Percentiles rank a stretch among this genome's conserved stretches.
Conservation (phyloP, 2,888 invertebrate genomes). For the Zeuzera pyrina region DNA sequence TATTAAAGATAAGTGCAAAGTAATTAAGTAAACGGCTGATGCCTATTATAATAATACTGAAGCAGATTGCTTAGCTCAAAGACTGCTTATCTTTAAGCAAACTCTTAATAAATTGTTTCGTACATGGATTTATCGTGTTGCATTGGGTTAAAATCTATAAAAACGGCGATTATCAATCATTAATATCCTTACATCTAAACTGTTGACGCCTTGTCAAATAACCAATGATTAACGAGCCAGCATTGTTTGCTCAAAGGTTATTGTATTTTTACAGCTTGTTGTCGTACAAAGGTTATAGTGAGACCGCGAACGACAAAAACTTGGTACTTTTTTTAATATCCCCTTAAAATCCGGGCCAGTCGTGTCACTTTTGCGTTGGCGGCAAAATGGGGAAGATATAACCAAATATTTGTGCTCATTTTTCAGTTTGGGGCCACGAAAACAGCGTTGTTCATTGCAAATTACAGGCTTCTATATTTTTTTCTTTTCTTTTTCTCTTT, state of each 20-base stretch:
- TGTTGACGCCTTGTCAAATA: constrained; percentile 49
- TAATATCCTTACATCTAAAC: constrained; percentile 29
- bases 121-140: no score
- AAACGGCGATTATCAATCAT: constrained; percentile 22
- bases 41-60: no score
- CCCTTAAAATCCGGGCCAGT: constrained; percentile 26
- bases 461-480: no score
- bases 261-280: constrained; percentile 7
- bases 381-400: constrained; percentile 38
- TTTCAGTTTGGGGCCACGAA: constrained; percentile 29
- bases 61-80: no score
- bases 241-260: constrained; percentile 37
- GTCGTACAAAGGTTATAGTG: constrained; percentile 26
- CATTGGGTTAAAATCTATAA: no score
- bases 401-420: constrained; percentile 44
- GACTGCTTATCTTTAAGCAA: no score
- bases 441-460: constrained; percentile 1
- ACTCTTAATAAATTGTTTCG: no score
- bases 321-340: constrained; percentile 42
- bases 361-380: constrained; percentile 35
- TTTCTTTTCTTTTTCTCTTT: no score
- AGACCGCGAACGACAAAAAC: constrained; percentile 28
- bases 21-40: no score
- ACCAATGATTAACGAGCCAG: constrained; percentile 41
- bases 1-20: no score